These are phyloP conservation scores for Misgurnus anguillicaudatus DNA, from an alignment of 2,113 vertebrate species.

Conservation along the genomic window DNA sequence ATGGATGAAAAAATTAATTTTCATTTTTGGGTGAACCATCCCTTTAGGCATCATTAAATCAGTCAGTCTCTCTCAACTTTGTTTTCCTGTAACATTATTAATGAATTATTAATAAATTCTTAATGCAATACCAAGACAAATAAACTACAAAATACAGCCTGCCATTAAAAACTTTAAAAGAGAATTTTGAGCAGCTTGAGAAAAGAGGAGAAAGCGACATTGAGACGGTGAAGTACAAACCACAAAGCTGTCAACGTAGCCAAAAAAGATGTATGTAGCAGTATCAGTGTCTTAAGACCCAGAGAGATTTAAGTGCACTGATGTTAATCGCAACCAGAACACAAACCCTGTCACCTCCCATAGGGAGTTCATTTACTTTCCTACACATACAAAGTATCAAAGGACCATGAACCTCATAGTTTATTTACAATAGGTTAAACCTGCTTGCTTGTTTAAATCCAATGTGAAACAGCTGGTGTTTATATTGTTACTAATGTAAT, in stretches of 20 bases:
- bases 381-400: neutral
- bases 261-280: too few relatives aligned
- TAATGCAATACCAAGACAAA: too few relatives aligned
- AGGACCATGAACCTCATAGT: neutral
- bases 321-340: conserved; percentile 44
- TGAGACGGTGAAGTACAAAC: conserved; percentile 51
- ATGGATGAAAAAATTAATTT: too few relatives aligned
- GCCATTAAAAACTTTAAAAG: conserved; percentile 68
- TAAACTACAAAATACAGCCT: conserved; percentile 60
- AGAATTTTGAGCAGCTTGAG: conserved; percentile 70
- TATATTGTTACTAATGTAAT: neutral
- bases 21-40: too few relatives aligned
- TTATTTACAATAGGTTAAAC: neutral
- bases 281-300: conserved; percentile 32
- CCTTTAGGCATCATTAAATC: too few relatives aligned
- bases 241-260: conserved; percentile 25
- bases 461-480: neutral
- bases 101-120: too few relatives aligned
- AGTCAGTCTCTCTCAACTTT: too few relatives aligned
- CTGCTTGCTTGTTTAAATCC: neutral
- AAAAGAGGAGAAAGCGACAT: conserved; percentile 54
- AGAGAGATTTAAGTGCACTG: neutral
- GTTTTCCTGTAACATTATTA: too few relatives aligned
- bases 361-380: conserved; percentile 16
- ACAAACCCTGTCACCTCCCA: neutral